These are phyloP conservation scores for Pheosia tremula DNA, from an alignment of 2,888 invertebrate genomes.

Conservation along the genomic window DNA sequence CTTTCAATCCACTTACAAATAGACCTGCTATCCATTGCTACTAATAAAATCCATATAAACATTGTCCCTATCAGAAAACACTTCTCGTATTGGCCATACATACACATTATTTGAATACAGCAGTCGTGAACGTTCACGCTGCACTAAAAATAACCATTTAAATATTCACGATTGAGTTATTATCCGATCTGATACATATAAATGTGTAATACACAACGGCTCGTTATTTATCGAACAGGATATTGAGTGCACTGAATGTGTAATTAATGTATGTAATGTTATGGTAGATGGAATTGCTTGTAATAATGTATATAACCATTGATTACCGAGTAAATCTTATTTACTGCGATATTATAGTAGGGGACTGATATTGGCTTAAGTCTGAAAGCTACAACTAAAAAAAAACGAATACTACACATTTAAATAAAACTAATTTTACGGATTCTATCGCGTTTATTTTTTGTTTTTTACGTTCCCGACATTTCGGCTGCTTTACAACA, in stretches of 20 bases:
- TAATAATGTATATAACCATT: constrained; percentile 14
- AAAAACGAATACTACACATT: no score
- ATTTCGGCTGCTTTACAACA: no score
- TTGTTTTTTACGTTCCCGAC: no score
- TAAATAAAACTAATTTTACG: no score
- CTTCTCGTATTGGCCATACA: no score
- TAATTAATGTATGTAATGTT: constrained; percentile 19
- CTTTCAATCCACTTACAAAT: no score
- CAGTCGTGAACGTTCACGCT: not conserved
- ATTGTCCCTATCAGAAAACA: no score
- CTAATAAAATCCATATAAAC: no score
- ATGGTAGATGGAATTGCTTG: constrained; percentile 16
- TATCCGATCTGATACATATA: constrained; percentile 8
- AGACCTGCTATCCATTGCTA: no score
- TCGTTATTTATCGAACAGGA: constrained; percentile 41
- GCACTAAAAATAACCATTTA: constrained; percentile 5
- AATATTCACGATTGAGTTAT: constrained; percentile 7
- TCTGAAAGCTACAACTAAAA: no score
- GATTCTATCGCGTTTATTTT: no score
- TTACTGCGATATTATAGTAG: not conserved
- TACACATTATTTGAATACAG: not conserved
- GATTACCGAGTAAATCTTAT: not conserved
- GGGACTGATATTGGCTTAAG: no score
- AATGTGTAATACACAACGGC: constrained; percentile 15
- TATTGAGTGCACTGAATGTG: constrained; percentile 26